These are phyloP conservation scores for Pungitius pungitius DNA, from an alignment of 2,113 vertebrate genomes.

Conservation along the genomic window DNA sequence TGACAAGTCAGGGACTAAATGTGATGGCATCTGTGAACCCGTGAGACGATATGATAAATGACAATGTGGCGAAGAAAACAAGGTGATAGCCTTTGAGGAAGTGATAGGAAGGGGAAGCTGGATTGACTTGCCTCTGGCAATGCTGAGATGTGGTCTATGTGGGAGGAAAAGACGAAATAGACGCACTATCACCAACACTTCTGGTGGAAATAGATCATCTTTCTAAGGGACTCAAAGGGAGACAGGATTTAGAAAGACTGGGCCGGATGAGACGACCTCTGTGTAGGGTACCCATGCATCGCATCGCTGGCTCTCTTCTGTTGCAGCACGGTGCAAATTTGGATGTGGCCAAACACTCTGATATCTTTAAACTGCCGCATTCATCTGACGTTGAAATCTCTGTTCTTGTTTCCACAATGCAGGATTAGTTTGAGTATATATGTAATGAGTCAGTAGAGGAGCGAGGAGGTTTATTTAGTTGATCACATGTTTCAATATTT, in stretches of 20 bases:
- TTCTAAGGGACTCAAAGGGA: conserved; percentile 31
- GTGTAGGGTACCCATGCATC: conserved; percentile 35
- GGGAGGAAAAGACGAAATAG: conserved; percentile 55
- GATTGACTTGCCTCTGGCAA: conserved; percentile 20
- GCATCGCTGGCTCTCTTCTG: conserved; percentile 48
- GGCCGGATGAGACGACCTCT: conserved; percentile 57
- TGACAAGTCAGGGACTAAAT: conserved; percentile 54
- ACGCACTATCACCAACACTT: conserved; percentile 54
- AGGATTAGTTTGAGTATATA: conserved; percentile 47
- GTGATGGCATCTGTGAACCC: conserved; percentile 49
- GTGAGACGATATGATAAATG: conserved; percentile 58
- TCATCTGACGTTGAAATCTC: conserved; percentile 31
- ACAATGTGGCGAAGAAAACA: conserved; percentile 50
- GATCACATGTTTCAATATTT: conserved; percentile 8
- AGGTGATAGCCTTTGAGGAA: conserved; percentile 25
- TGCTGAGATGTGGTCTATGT: conserved; percentile 38
- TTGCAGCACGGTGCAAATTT: conserved; percentile 41
- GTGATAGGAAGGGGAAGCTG: conserved; percentile 16
- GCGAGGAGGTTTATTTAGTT: conserved; percentile 1
- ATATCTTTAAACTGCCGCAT: conserved; percentile 38
- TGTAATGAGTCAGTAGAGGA: conserved; percentile 26
- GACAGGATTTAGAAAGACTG: conserved; percentile 55
- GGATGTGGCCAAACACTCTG: conserved; percentile 46
- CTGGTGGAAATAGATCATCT: conserved; percentile 49
- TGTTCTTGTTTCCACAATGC: conserved; percentile 48